These are phyloP conservation scores for Spea multiplicata DNA, from an alignment of 2,113 vertebrate genomes.

Conservation along the genomic window DNA sequence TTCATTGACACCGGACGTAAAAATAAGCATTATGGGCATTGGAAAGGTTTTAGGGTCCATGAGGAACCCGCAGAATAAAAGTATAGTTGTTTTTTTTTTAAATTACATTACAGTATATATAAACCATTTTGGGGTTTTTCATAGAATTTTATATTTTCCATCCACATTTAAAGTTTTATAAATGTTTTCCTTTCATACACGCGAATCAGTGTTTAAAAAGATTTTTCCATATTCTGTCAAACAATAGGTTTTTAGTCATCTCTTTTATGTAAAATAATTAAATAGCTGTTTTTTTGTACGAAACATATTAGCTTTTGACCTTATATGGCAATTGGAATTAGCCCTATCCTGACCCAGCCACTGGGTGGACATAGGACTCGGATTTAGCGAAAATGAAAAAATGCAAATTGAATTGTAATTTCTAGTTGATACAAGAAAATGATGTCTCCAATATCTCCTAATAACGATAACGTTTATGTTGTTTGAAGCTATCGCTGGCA, in stretches of 20 bases:
- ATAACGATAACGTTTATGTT: constrained; percentile 10
- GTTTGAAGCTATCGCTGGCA: background rate
- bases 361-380: background rate
- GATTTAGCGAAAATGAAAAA: background rate
- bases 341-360: background rate
- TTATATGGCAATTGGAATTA: constrained; percentile 1
- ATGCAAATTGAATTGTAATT: constrained; percentile 5
- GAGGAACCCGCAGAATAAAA: too few relatives aligned
- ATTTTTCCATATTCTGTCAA: constrained; percentile 15
- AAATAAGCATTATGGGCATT: too few relatives aligned
- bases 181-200: background rate
- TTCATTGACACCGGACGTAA: too few relatives aligned
- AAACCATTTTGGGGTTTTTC: too few relatives aligned
- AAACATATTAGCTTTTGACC: constrained; percentile 43
- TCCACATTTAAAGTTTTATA: background rate
- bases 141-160: background rate
- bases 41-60: too few relatives aligned
- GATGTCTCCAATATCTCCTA: background rate
- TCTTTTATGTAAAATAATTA: constrained; percentile 10
- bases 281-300: background rate
- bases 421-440: background rate
- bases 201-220: constrained; percentile 14
- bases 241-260: constrained; percentile 1
- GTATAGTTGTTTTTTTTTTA: too few relatives aligned
- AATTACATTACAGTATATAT: too few relatives aligned